Evolutionary conservation across 2,888 invertebrate genomes (phyloP), one percentile per base, ranked within the genome.

Genomic region (Caenorhabditis sulstoni): DNA sequence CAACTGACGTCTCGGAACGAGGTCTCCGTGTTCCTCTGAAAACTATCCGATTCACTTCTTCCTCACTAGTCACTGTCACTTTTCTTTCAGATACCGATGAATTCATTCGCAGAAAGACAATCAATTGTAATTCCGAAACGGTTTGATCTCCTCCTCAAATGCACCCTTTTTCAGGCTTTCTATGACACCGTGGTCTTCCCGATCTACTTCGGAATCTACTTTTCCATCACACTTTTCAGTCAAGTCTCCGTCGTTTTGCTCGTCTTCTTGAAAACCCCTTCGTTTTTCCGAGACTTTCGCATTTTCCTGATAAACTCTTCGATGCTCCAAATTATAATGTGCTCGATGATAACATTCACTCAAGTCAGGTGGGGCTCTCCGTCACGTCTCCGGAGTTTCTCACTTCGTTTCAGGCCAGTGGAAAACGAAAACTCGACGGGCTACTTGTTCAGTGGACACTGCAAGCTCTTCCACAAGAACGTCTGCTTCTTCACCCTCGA

Each of bases 241-340:
- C 70, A 70, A 7, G 39, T 55, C n/a, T 53, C 70, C 4, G 45
- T 70, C 9, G n/a, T 70, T 16, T 37, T 61, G 8, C 22, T 70
- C 3, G 61, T 70, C 14, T 18, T 61, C 18, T 55, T 70, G 18
- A 70, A 70, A 39, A 70, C 70, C 7, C 70, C 70, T 2, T 14
- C 41, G 3, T 12, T 59, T 0, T 66, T 74, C 53, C 49, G 58
- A 53, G 59, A 74, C 47, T 65, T 74, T 20, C 59, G 53, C 14
- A 3, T 74, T 22, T 59, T 65, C 47, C 50, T 74, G 3, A 39
- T 66, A 22, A 61, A 70, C 12, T 70, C 70, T 62, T 70, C 70
- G 1, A 22, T 47, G 5, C 55, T 70, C 8, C 70, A 70, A 22
- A 23, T 70, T 7, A 0, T 37, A 0, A 70, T 70, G 70, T 70